Evolutionary conservation across 2,113 vertebrate species (phyloP).

Genomic region (Dromas ardeola): DNA sequence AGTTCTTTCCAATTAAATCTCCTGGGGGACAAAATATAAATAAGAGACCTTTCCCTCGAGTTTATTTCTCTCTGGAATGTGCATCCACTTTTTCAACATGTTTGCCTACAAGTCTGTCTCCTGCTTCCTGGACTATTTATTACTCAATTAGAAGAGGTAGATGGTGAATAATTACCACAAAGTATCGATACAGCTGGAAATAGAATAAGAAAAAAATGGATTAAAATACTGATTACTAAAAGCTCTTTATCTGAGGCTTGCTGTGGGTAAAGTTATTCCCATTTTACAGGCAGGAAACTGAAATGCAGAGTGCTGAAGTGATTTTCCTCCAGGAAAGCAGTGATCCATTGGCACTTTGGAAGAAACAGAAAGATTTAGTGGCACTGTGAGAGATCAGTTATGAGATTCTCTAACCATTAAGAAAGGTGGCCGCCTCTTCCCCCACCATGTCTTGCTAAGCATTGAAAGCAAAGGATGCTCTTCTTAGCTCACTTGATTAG

Average conservation of each 20-base stretch:
- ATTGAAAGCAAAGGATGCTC: not conserved
- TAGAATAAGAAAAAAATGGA: not conserved
- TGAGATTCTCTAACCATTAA: not conserved
- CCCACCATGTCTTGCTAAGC: not conserved
- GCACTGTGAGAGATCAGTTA: not conserved
- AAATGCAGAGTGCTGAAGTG: not conserved
- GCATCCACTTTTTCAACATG: not conserved
- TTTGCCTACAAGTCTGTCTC: slow-evolving; percentile 1
- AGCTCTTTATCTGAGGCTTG: not conserved
- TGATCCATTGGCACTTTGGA: not conserved
- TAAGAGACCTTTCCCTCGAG: not conserved
- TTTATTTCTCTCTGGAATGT: not conserved
- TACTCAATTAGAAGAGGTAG: slow-evolving; percentile 28
- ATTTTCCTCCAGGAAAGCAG: not conserved
- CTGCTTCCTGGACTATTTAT: slow-evolving; percentile 25
- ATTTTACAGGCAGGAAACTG: not conserved
- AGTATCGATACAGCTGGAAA: not conserved
- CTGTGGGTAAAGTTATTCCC: not conserved
- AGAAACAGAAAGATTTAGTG: not conserved
- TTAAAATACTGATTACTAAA: not conserved
- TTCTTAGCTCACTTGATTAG: not conserved
- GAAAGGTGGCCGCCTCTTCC: not conserved
- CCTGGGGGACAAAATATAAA: not conserved
- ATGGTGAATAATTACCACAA: slow-evolving; percentile 20
- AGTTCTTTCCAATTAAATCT: slow-evolving; percentile 8